Conservation (phyloP, 2,888 invertebrate species). For the Parthenolecanium corni region DNA sequence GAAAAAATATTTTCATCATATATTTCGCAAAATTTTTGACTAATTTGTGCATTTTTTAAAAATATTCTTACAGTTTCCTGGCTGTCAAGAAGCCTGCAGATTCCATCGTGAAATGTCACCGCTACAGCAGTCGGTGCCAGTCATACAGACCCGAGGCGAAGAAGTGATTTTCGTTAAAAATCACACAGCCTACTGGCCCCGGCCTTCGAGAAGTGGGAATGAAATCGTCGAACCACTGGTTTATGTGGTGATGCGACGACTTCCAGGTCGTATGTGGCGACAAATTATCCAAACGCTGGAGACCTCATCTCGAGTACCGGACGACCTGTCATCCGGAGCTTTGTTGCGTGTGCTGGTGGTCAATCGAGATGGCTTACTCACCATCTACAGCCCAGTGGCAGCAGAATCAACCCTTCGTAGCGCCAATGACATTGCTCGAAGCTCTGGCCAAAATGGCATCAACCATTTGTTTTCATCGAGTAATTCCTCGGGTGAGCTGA, state of each 20-base stretch:
- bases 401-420: constrained; percentile 32
- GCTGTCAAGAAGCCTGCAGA: constrained; percentile 58
- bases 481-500: background rate
- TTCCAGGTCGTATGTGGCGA: constrained; percentile 36
- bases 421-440: constrained; percentile 13
- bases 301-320: constrained; percentile 51
- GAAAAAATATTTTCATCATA: too few relatives aligned
- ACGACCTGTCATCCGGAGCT: constrained; percentile 50
- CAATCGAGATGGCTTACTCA: constrained; percentile 56
- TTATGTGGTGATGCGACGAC: constrained; percentile 57
- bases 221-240: constrained; percentile 42
- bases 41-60: too few relatives aligned
- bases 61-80: constrained; percentile 55
- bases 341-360: constrained; percentile 57
- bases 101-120: constrained; percentile 52
- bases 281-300: constrained; percentile 48
- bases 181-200: constrained; percentile 53
- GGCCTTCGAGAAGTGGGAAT: constrained; percentile 38
- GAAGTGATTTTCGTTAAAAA: constrained; percentile 53
- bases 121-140: constrained; percentile 53
- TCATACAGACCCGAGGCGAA: constrained; percentile 57
- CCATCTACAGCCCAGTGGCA: constrained; percentile 52
- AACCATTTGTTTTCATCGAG: constrained; percentile 12
- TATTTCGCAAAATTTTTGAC: too few relatives aligned
- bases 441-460: constrained; percentile 14